Evolutionary conservation across 2,113 vertebrate species (phyloP), one percentile per base, ranked within the genome.

Genomic region (Rhinichthys klamathensis): DNA sequence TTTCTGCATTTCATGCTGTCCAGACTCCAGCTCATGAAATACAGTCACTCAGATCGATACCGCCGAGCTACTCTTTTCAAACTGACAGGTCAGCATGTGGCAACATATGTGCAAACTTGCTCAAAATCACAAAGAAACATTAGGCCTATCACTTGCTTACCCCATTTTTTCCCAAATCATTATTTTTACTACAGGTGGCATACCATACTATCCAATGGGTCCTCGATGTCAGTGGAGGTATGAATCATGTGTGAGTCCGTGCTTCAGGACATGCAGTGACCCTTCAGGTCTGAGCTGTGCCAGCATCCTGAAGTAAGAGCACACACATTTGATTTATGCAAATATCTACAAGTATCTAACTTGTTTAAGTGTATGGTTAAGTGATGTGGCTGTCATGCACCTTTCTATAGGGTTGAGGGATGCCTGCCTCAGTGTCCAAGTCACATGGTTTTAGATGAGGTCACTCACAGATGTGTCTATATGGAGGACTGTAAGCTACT

Each of bases 261-360:
- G 98, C 90, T 99, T 97, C 93, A 96, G 90, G 90, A 97, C 97
- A 61, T 99, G 98, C 94, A 95, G 95, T 25, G 97, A 99, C 89
- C 97, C 97, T 0, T 72, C 63, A 21, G 96, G 95, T n/a, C 88
- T 93, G 81, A 93, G 87, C 78, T 99, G 98, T 90, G 87, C 54
- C 82, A 90, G 91, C 13, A 94, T 97, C 84, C 96, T 97, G 80
- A 97, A 96, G 98, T 98, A 91, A 95, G 96, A 58, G 46, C 44
- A 51, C 25, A 75, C 23, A 58, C 61, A 69, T 8, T 30, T 13
- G 3, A 25, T 27, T 74, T 41, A 4, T 70, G 35, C 21, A 11
- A 54, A 76, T 32, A 49, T 74, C 10, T 25, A 74, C 38, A 15
- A 49, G 13, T 10, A 25, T 8, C 25, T 76, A 18, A 10, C 30